Evolutionary conservation across 2,113 vertebrate genomes (phyloP), one percentile per base, ranked within the genome.

Genomic region (Mugil cephalus): DNA sequence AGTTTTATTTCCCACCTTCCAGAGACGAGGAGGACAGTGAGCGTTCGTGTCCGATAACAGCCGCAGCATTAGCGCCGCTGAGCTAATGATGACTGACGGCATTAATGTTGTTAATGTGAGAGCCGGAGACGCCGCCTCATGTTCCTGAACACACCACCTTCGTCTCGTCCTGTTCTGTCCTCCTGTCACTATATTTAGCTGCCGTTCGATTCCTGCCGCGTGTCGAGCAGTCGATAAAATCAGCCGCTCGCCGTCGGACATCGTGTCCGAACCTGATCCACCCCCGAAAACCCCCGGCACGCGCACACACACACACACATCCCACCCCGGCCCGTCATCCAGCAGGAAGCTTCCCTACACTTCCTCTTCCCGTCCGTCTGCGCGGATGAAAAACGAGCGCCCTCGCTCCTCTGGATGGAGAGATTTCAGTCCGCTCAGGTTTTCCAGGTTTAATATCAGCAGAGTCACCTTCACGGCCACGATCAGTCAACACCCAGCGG

Each of bases 191-290:
- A 87, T 77, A 67, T 90, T 86, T 87, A 89, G 73, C 65, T 2
- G 13, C 30, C 4, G 64, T 79, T 90, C 73, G 79, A 87, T 90
- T 47, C 79, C 54, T 18, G 18, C 19, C 0, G 24, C 24, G 64
- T 84, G 83, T 89, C 50, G 38, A 71, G 77, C 60, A 80, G 76
- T 85, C 86, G 6, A 87, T 88, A 83, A 74, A 85, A 85, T 75
- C 74, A 85, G 76, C 66, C 4, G 67, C 50, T 77, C 13, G 60
- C 73, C 66, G 58, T 77, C 7, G 67, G 86, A 90, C 88, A 90
- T 85, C 39, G 7, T 83, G 82, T 86, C 84, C 73, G 83, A 88
- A 88, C 77, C 69, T 77, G 87, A 88, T 87, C 81, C 67, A 3
- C 35, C 70, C 15, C 19, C 18, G 14, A 52, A 30, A 30, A 2